Conservation (phyloP, 1,140 invertebrate genomes). For the Drosophila fuyamai region DNA sequence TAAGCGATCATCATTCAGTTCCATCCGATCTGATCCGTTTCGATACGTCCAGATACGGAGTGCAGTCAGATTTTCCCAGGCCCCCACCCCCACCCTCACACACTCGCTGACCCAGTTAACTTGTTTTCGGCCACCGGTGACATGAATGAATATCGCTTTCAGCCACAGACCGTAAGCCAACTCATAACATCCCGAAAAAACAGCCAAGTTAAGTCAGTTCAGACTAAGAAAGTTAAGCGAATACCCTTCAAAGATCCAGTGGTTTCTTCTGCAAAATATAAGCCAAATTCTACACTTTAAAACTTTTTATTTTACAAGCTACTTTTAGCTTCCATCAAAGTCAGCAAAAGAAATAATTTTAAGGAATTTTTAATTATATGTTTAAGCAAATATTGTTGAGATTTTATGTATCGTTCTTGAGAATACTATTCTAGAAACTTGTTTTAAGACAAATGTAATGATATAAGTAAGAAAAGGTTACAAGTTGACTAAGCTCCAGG, state of each 20-base stretch:
- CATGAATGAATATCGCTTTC: slow-evolving; percentile 57
- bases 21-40: slow-evolving; percentile 8
- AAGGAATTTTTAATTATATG: no score
- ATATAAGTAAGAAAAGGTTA: no score
- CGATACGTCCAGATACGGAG: slow-evolving; percentile 6
- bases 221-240: neutral
- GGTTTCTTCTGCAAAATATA: neutral
- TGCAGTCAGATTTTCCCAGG: slow-evolving; percentile 46
- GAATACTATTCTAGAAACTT: no score
- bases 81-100: slow-evolving; percentile 28
- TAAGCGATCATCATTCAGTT: slow-evolving; percentile 29
- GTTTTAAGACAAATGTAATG: no score
- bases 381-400: no score
- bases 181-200: slow-evolving; percentile 24
- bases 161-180: slow-evolving; percentile 29
- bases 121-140: slow-evolving; percentile 24
- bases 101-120: slow-evolving; percentile 71
- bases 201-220: neutral
- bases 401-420: no score
- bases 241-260: slow-evolving; percentile 7
- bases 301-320: no score
- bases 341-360: no score
- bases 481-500: no score
- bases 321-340: no score
- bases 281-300: no score